Base-by-base conservation (phyloP, 2,888 invertebrate species). In the Saturnia japonica region DNA sequence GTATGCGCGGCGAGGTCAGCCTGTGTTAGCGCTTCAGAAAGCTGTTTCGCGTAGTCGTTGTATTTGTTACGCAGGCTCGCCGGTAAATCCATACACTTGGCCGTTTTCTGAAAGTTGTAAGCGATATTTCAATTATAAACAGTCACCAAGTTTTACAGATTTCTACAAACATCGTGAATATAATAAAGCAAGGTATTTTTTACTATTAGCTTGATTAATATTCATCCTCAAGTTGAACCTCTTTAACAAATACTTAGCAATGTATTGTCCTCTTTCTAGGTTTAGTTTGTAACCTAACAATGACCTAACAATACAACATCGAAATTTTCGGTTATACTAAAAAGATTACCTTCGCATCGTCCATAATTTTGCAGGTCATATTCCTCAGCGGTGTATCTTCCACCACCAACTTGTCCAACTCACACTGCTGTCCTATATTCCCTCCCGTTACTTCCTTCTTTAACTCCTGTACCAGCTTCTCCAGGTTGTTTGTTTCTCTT, bases 301-400 rank as follows among this genome's bases (percentile, higher is more conserved):
- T n/a, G n/a, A n/a, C n/a, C n/a, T n/a, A n/a, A n/a, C n/a, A n/a
- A 34, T 34, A 34, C 2, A 34, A 6, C 34, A 34, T 6, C 34
- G 34, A 34, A 34, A 34, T 34, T 34, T 2, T 34, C 34, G 2
- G 6, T 34, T 34, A 34, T 34, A 34, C 25, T 22, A 57, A 47
- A 51, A 22, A 16, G 45, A 19, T 70, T 74, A 92, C 92, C 84
- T 86, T 82, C 2, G 87, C 87, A 72, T 84, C 87, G 3, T 89
- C 82, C 69, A 91, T 78, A n/a, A 91, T 86, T 68, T 85, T 82
- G 0, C 78, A 73, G 0, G 91, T 87, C 74, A 90, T 74, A 69
- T 79, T 79, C 70, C 88, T 82, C 43, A 93, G 51, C 1, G 91
- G 90, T 1, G 87, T 88, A 51, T 91, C 84, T 69, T 91, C 85